phyloP scores from a whole-genome alignment of 2,888 invertebrate species.

The Apamea anceps region DNA sequence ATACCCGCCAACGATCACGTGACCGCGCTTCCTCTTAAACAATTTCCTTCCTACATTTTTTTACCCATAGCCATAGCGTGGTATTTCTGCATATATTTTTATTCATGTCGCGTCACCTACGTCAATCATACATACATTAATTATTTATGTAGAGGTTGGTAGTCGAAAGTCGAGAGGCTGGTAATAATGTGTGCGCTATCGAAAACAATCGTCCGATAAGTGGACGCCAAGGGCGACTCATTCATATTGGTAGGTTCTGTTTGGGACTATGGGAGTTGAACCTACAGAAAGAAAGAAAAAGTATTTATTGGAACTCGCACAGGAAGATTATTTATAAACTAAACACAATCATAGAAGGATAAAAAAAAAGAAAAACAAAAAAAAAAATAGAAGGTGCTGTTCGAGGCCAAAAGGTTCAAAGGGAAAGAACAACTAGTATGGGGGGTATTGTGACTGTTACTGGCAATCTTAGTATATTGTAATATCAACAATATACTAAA shows the following conservation, averaged over 20 bases:
- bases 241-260: conserved; percentile 71
- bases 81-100: conserved; percentile 58
- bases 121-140: conserved; percentile 78
- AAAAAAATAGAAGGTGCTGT: too few species aligned
- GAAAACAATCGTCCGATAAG: conserved; percentile 82
- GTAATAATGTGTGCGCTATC: conserved; percentile 80
- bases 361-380: too few species aligned
- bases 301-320: too few species aligned
- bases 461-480: too few species aligned
- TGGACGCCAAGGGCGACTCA: conserved; percentile 77
- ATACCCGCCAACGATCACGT: background rate
- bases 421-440: too few species aligned
- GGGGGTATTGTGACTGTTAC: too few species aligned
- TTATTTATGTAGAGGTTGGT: conserved; percentile 77
- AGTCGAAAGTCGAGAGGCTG: conserved; percentile 77
- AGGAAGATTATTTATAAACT: too few species aligned
- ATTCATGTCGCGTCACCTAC: conserved; percentile 60
- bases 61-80: conserved; percentile 1
- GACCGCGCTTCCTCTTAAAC: background rate
- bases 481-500: too few species aligned
- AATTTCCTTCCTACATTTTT: background rate
- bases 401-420: too few species aligned
- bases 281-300: background rate
- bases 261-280: conserved; percentile 50
- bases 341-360: too few species aligned